Conservation (phyloP, 92 coral and sea anemone species). For the Paramuricea clavata region DNA sequence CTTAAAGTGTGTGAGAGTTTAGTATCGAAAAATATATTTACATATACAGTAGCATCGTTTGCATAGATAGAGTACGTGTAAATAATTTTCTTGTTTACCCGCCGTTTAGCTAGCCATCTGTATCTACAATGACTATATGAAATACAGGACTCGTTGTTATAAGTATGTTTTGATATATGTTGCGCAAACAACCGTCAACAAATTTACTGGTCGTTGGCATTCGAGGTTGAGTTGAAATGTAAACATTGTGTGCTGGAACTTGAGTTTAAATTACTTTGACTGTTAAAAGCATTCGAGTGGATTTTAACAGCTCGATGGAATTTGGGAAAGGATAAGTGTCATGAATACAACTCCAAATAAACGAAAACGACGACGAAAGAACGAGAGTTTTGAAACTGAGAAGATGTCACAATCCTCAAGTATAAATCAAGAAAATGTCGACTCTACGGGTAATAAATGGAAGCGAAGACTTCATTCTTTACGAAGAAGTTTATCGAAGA, state of each 20-base stretch:
- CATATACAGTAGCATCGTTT: conserved; percentile 21
- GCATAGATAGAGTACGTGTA: neutral
- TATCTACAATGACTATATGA: neutral
- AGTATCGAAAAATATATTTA: neutral
- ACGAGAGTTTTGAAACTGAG: conserved; percentile 7
- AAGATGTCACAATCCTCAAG: conserved; percentile 2
- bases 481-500: conserved; percentile 33
- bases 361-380: conserved; percentile 20
- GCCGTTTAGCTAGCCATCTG: neutral
- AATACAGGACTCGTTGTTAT: conserved; percentile 1
- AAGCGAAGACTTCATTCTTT: conserved; percentile 42
- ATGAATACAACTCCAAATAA: conserved; percentile 40
- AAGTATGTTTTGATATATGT: conserved; percentile 22
- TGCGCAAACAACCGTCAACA: conserved; percentile 25
- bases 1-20: conserved; percentile 13
- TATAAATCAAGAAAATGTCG: conserved; percentile 6
- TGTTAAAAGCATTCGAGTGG: conserved; percentile 1
- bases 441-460: conserved; percentile 33
- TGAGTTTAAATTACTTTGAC: neutral
- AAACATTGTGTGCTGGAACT: conserved; percentile 28
- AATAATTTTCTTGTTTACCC: neutral
- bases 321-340: neutral
- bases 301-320: neutral
- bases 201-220: conserved; percentile 23
- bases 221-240: conserved; percentile 24